phyloP scores from a whole-genome alignment of 2,888 invertebrate species.

The Blastobasis adustella region DNA sequence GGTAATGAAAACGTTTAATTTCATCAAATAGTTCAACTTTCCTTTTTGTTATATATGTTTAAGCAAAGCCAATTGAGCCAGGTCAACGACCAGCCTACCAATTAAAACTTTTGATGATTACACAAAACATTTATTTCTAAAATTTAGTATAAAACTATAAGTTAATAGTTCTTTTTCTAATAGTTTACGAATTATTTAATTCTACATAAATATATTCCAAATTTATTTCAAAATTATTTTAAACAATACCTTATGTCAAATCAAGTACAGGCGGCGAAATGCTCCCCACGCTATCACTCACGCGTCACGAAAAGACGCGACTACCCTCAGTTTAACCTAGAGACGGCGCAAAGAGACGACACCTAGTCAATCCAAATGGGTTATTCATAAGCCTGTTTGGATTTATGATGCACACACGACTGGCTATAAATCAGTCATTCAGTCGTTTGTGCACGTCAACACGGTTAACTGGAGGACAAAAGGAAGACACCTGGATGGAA shows the following conservation, averaged over 20 bases:
- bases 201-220: neutral
- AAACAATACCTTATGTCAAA: neutral
- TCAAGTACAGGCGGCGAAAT: too few relatives aligned
- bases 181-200: neutral
- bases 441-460: too few relatives aligned
- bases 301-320: too few relatives aligned
- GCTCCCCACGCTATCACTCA: too few relatives aligned
- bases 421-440: too few relatives aligned
- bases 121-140: neutral
- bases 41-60: neutral
- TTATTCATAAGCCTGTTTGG: too few relatives aligned
- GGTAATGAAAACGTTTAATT: constrained; percentile 6
- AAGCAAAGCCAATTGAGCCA: neutral
- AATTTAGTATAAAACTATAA: neutral
- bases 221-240: neutral
- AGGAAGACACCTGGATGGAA: too few relatives aligned
- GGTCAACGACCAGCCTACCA: neutral
- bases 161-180: neutral
- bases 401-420: too few relatives aligned
- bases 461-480: too few relatives aligned
- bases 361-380: too few relatives aligned
- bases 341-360: too few relatives aligned
- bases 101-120: neutral
- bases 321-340: too few relatives aligned
- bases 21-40: neutral